These are phyloP conservation scores for Hydrozoanthus gracilis DNA, from an alignment of 92 coral and sea anemone species.

Conservation along the genomic window DNA sequence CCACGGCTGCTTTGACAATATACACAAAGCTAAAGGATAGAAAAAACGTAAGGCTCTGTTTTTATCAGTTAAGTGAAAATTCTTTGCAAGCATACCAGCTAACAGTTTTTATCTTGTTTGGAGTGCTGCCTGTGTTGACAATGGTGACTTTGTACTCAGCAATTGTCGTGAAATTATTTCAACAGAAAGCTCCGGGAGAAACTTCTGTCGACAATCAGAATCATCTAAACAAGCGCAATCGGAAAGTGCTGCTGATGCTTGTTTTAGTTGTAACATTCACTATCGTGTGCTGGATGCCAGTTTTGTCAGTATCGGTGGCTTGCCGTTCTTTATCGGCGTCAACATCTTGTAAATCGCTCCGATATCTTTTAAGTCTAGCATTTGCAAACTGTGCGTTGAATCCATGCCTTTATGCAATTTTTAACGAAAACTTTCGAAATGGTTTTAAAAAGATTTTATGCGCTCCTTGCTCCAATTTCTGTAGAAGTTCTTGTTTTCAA, in stretches of 20 bases:
- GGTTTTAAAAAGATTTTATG: background rate
- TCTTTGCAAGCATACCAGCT: too few species aligned
- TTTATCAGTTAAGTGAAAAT: too few species aligned
- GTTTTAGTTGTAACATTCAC: slow-evolving; percentile 46
- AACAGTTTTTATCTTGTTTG: background rate
- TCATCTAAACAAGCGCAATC: slow-evolving; percentile 15
- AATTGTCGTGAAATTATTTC: slow-evolving; percentile 61
- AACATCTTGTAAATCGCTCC: background rate
- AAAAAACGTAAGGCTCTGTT: too few species aligned
- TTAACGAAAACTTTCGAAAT: background rate
- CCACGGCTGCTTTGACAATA: background rate
- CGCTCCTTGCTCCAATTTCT: too few species aligned
- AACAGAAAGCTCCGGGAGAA: slow-evolving; percentile 63
- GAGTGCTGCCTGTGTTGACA: slow-evolving; percentile 49
- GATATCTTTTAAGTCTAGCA: background rate
- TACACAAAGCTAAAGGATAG: background rate
- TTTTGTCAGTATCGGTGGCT: background rate
- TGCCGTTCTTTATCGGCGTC: background rate
- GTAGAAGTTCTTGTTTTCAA: too few species aligned
- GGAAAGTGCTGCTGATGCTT: slow-evolving; percentile 51
- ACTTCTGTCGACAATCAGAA: slow-evolving; percentile 56
- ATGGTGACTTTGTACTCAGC: slow-evolving; percentile 58
- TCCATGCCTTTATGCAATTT: background rate
- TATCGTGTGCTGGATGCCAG: slow-evolving; percentile 65
- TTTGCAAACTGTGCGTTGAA: background rate